phyloP scores from a whole-genome alignment of 2,888 invertebrate species.

The Meteorus cinctellus region DNA sequence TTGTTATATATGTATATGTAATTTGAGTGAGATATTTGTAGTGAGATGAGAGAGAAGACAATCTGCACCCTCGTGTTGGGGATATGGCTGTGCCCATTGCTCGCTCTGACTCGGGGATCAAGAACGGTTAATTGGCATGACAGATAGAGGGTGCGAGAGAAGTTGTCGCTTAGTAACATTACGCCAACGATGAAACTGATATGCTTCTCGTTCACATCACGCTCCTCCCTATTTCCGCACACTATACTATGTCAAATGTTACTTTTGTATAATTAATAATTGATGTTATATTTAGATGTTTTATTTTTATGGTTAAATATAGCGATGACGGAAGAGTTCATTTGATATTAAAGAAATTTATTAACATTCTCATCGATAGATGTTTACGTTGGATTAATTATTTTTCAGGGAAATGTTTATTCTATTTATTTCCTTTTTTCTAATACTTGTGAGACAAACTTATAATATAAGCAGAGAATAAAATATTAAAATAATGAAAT shows the following conservation, averaged over 20 bases:
- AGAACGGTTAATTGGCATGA: conserved; percentile 66
- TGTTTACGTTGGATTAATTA: no score
- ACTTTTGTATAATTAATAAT: no score
- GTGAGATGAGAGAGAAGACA: conserved; percentile 29
- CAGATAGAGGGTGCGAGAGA: conserved; percentile 68
- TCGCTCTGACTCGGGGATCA: conserved; percentile 45
- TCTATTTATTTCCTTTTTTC: no score
- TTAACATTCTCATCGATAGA: no score
- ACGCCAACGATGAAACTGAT: conserved; percentile 66
- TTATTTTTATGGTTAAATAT: background rate
- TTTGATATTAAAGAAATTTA: no score
- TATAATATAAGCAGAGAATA: no score
- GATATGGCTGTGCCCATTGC: conserved; percentile 43
- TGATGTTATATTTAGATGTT: background rate
- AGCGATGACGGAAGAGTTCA: no score
- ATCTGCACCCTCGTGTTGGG: conserved; percentile 32
- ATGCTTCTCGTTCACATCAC: conserved; percentile 51
- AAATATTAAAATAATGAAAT: no score
- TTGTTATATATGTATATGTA: background rate
- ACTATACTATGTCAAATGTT: conserved; percentile 19
- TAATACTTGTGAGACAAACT: no score
- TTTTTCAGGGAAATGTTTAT: no score
- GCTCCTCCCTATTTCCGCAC: conserved; percentile 40
- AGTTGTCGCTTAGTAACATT: conserved; percentile 69
- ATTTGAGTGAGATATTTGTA: conserved; percentile 17